Conservation (phyloP, 2,888 invertebrate species). For the Sinotaia quadrata region DNA sequence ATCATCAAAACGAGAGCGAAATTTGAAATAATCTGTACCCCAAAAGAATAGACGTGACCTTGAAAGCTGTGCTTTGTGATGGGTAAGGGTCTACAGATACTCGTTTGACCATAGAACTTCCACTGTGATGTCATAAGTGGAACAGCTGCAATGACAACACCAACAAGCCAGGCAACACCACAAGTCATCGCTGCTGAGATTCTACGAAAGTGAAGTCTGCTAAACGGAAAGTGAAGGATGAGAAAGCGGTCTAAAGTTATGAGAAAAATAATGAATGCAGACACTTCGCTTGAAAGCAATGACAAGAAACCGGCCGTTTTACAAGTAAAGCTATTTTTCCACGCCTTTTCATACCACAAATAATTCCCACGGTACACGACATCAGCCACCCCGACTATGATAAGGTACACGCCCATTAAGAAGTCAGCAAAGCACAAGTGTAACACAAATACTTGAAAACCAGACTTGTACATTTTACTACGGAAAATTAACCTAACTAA, state of each 20-base stretch:
- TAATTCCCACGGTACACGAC: conserved; percentile 25
- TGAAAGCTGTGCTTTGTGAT: conserved; percentile 15
- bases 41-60: conserved; percentile 27
- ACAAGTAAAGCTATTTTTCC: conserved; percentile 23
- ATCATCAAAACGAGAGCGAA: conserved; percentile 26
- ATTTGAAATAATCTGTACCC: conserved; percentile 25
- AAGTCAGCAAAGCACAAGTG: conserved; percentile 27
- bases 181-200: conserved; percentile 25
- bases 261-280: conserved; percentile 25
- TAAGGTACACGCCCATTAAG: conserved; percentile 32
- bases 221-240: conserved; percentile 28
- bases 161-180: conserved; percentile 12
- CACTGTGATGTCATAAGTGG: conserved; percentile 26
- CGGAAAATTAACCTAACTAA: conserved; percentile 21
- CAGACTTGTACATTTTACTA: background rate
- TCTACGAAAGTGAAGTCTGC: conserved; percentile 21
- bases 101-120: conserved; percentile 31
- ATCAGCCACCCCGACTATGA: conserved; percentile 30
- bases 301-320: conserved; percentile 29
- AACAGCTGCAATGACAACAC: conserved; percentile 19
- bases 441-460: conserved; percentile 28
- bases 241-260: conserved; percentile 29
- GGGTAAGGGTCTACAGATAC: conserved; percentile 25
- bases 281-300: conserved; percentile 24
- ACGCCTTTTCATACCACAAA: background rate